These are phyloP conservation scores for Drosophila virilis DNA, from an alignment of 1,140 invertebrate genomes.

Conservation along the genomic window DNA sequence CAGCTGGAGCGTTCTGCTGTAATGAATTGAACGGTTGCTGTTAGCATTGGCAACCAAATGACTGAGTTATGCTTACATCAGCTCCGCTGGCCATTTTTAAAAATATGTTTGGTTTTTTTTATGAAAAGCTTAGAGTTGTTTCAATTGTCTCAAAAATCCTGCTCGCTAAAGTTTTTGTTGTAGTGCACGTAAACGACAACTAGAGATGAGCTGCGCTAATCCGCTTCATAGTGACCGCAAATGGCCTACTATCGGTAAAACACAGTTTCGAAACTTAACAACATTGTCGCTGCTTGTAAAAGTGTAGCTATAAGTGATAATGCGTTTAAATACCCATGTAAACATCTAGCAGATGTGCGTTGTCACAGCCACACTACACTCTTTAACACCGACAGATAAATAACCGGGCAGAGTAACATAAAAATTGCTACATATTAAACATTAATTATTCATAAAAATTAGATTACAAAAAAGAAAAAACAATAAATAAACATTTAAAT, in stretches of 20 bases:
- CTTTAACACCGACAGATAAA: no score
- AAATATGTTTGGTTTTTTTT: background rate
- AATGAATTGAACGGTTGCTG: constrained; percentile 1
- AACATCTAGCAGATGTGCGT: no score
- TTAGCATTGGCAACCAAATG: background rate
- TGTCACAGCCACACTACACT: no score
- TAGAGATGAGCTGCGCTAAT: constrained; percentile 11
- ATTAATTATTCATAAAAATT: no score
- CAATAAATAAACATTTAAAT: no score
- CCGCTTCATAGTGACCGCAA: background rate
- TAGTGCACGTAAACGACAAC: constrained; percentile 21
- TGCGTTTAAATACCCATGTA: no score
- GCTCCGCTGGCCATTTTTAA: constrained; percentile 37
- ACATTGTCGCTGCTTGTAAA: background rate
- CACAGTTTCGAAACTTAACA: background rate
- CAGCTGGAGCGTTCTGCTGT: constrained; percentile 31
- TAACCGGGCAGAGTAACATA: no score
- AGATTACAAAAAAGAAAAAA: no score
- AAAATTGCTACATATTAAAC: no score
- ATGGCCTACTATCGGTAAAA: background rate
- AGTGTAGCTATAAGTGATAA: background rate
- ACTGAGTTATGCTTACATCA: constrained; percentile 14
- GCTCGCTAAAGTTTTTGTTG: background rate
- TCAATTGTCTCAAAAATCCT: background rate
- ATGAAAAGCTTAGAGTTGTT: background rate